These are phyloP conservation scores for Drepanosiphum platanoidis DNA, from an alignment of 2,888 invertebrate genomes.

Conservation along the genomic window DNA sequence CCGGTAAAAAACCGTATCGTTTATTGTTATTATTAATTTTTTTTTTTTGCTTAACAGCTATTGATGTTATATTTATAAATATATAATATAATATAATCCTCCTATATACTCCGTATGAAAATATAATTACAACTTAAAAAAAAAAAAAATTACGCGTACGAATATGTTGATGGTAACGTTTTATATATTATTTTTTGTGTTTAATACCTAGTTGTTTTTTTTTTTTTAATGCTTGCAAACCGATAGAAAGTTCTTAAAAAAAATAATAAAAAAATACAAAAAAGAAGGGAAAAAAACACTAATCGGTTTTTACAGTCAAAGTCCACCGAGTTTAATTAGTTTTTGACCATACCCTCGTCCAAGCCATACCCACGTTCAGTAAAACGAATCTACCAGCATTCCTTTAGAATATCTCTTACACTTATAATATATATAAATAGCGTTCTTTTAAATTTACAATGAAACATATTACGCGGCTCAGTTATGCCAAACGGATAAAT, in stretches of 20 bases:
- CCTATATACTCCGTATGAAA: too few species aligned
- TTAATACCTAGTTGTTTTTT: not conserved
- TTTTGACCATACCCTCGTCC: not conserved
- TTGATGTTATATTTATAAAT: not conserved
- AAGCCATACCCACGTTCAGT: not conserved
- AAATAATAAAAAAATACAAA: not conserved
- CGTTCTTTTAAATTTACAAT: not conserved
- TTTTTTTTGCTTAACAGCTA: not conserved
- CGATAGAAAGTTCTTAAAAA: not conserved
- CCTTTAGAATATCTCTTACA: constrained; percentile 1
- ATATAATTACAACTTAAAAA: not conserved
- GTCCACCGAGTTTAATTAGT: not conserved
- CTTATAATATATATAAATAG: too few species aligned
- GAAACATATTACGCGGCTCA: not conserved
- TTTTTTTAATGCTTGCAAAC: not conserved
- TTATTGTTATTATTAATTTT: too few species aligned
- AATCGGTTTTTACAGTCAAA: not conserved
- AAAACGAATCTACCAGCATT: not conserved
- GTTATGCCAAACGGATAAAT: not conserved
- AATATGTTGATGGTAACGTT: too few species aligned
- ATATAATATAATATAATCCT: not conserved
- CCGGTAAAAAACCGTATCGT: too few species aligned
- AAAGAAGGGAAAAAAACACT: not conserved
- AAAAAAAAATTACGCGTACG: too few species aligned
- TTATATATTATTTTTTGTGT: not conserved